Evolutionary conservation across 2,888 invertebrate genomes (phyloP), one percentile per base, ranked within the genome.

Genomic region (Philaethria dido): DNA sequence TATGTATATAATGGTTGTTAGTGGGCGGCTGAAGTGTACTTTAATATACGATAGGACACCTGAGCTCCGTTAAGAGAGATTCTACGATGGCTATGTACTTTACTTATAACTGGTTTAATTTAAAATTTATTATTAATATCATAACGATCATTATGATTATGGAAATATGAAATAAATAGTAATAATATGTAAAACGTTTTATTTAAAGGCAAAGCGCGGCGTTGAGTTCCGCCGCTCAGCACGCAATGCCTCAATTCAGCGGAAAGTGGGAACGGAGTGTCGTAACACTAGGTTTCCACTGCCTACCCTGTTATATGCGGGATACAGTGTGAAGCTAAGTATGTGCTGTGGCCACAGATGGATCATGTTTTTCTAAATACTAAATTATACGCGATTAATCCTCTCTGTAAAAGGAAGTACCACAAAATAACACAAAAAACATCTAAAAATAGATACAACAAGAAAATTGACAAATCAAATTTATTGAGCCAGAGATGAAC

Each of bases 31-130:
- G 67, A 50, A 50, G 63, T 39, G 45, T 57, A 57, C 61, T 57
- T 67, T 64, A 69, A 64, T 67, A 64, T 62, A 62, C 64, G 57
- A 66, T 55, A 60, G 61, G 45, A 66, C 69, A 69, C 69, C 69
- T 69, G 69, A 64, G 68, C 62, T 54, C 57, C 33, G 54, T 45
- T 62, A 66, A 59, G 48, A 42, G 62, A 39, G 29, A 33, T 9
- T 45, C 29, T 18, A 45, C 33, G 16, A 13, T 47, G 29, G 1
- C 9, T 29, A 18, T 16, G n/a, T n/a, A n/a, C n/a, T n/a, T n/a
- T n/a, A n/a, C 11, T 2, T n/a, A 16, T 57, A n/a, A 42, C 14
- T 57, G 14, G 6, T 3, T 22, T 42, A n/a, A 22, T 39, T 22
- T 57, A 9, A 50, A 50, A 29, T 50, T 29, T 50, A 16, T 33